Evolutionary conservation across 2,113 vertebrate genomes (phyloP).

Genomic region (Neolamprologus sp.): DNA sequence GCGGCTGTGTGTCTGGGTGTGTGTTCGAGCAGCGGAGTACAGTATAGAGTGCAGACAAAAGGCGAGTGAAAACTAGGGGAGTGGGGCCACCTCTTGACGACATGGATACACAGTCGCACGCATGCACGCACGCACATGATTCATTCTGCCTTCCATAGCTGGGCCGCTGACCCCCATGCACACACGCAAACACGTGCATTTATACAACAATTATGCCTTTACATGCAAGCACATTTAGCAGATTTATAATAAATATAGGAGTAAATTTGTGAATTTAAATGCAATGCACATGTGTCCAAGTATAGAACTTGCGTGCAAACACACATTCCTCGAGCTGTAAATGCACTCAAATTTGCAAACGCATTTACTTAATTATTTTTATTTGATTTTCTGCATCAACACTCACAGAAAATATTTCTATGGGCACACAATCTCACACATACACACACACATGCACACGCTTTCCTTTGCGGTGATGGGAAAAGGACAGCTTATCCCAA

Average conservation of each 20-base stretch:
- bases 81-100: conserved; percentile 81
- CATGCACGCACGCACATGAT: background rate
- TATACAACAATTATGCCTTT: background rate
- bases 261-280: background rate
- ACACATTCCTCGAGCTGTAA: background rate
- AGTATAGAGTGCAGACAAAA: conserved; percentile 62
- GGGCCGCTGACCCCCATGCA: background rate
- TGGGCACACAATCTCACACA: background rate
- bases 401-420: background rate
- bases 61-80: conserved; percentile 71
- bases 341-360: background rate
- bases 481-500: conserved; percentile 72
- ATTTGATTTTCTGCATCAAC: background rate
- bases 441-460: background rate
- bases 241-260: background rate
- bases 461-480: conserved; percentile 48
- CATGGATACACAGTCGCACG: conserved; percentile 60
- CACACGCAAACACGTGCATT: background rate
- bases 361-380: background rate
- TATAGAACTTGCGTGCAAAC: background rate
- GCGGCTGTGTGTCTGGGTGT: background rate
- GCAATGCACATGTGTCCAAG: background rate
- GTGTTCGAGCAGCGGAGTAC: conserved; percentile 25
- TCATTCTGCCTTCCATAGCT: background rate
- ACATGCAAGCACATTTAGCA: background rate